Evolutionary conservation across 2,797 vertebrate species (phyloP).

Genomic region (Sebastes matsubarae): DNA sequence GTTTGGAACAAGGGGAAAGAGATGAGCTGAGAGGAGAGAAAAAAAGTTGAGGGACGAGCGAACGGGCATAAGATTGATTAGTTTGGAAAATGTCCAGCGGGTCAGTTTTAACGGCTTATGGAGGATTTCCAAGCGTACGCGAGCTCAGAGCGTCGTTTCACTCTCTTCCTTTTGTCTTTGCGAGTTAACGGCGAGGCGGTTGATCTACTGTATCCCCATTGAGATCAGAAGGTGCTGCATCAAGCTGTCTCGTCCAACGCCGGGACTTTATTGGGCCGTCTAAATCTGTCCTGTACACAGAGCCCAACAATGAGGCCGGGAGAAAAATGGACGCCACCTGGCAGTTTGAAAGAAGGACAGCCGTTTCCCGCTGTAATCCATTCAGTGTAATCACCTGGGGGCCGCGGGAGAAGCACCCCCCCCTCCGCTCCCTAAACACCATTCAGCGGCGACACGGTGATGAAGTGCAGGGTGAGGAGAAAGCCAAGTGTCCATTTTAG

Average conservation of each 20-base stretch:
- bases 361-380: slow-evolving; percentile 80
- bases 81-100: slow-evolving; percentile 69
- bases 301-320: slow-evolving; percentile 70
- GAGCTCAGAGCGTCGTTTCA: slow-evolving; percentile 7
- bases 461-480: slow-evolving; percentile 67
- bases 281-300: slow-evolving; percentile 73
- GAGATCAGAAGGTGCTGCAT: slow-evolving; percentile 70
- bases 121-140: slow-evolving; percentile 44
- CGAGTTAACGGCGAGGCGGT: slow-evolving; percentile 1
- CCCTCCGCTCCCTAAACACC: slow-evolving; percentile 57
- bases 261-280: slow-evolving; percentile 76
- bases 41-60: slow-evolving; percentile 33
- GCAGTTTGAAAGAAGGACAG: slow-evolving; percentile 80
- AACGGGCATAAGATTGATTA: slow-evolving; percentile 61
- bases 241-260: slow-evolving; percentile 74
- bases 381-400: slow-evolving; percentile 81
- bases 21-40: slow-evolving; percentile 6
- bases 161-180: slow-evolving; percentile 56
- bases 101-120: slow-evolving; percentile 58
- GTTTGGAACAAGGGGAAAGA: slow-evolving; percentile 56
- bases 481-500: slow-evolving; percentile 73
- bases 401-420: slow-evolving; percentile 56
- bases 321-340: slow-evolving; percentile 81
- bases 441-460: slow-evolving; percentile 68
- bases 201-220: slow-evolving; percentile 58